Percentiles rank a stretch among this genome's conserved stretches.
Conservation (phyloP, 1,140 invertebrate genomes). For the Trinorchestia longiramus region DNA sequence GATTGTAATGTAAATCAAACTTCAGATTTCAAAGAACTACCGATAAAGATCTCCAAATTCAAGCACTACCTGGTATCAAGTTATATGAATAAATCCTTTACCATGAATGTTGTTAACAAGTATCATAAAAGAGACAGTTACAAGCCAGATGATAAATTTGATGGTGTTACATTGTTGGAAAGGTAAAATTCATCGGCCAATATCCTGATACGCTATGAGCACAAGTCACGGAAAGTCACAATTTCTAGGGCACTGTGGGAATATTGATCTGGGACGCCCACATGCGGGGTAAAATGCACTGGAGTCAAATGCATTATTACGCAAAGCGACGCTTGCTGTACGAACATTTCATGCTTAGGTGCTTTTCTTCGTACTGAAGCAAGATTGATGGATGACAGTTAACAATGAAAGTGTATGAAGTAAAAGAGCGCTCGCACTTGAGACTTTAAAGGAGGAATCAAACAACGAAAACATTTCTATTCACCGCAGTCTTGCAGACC, state of each 20-base stretch:
- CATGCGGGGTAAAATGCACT: neutral
- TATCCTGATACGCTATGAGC: neutral
- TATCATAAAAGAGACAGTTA: neutral
- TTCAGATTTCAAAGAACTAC: no score
- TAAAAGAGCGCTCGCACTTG: neutral
- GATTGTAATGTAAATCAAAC: no score
- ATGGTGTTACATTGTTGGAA: neutral
- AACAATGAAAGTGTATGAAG: neutral
- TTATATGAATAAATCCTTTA: no score
- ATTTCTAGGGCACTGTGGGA: neutral
- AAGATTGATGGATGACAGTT: neutral
- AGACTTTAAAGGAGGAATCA: no score
- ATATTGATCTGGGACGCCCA: neutral
- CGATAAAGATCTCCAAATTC: no score
- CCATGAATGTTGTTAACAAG: no score
- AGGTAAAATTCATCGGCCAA: neutral
- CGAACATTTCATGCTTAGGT: neutral
- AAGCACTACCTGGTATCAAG: no score
- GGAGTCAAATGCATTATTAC: neutral
- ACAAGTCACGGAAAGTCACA: neutral
- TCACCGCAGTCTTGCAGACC: no score
- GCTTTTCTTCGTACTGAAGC: neutral
- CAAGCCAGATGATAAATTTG: neutral
- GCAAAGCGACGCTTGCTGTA: neutral
- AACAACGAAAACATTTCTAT: no score